Conservation (phyloP, 2,113 vertebrate genomes). For the Pardalotus punctatus region DNA sequence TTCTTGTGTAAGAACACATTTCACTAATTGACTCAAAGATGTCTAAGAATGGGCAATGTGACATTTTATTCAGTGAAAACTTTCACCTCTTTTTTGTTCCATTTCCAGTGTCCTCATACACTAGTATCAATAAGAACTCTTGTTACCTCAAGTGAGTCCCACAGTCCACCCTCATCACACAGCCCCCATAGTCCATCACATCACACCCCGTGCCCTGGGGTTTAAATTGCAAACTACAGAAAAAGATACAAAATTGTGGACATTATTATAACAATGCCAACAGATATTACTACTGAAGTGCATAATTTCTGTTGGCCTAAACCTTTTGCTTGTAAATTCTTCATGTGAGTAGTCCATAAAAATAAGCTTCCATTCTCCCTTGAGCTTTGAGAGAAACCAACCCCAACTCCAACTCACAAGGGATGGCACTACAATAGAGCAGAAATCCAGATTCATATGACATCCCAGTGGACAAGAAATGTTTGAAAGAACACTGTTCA, state of each 20-base stretch:
- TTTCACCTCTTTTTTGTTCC: not conserved
- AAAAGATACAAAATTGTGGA: not conserved
- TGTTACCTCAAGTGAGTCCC: not conserved
- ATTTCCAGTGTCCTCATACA: not conserved
- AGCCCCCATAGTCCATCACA: not conserved
- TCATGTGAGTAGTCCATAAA: not conserved
- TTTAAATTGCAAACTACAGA: not conserved
- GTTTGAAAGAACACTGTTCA: not conserved
- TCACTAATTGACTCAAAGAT: not conserved
- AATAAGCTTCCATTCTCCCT: not conserved
- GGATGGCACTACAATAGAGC: accelerated
- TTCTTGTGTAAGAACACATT: not conserved
- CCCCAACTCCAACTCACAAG: not conserved
- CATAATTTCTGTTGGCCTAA: not conserved
- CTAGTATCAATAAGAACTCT: not conserved
- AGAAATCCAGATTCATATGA: not conserved
- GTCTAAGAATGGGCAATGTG: not conserved
- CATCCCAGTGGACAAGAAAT: not conserved
- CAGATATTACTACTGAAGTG: not conserved
- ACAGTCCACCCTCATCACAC: not conserved
- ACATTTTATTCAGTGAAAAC: not conserved
- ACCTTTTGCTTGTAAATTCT: not conserved
- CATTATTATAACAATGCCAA: not conserved
- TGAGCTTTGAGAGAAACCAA: not conserved
- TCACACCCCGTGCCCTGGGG: not conserved